phyloP scores from a whole-genome alignment of 2,113 vertebrate genomes.

The Phocoena sinus region DNA sequence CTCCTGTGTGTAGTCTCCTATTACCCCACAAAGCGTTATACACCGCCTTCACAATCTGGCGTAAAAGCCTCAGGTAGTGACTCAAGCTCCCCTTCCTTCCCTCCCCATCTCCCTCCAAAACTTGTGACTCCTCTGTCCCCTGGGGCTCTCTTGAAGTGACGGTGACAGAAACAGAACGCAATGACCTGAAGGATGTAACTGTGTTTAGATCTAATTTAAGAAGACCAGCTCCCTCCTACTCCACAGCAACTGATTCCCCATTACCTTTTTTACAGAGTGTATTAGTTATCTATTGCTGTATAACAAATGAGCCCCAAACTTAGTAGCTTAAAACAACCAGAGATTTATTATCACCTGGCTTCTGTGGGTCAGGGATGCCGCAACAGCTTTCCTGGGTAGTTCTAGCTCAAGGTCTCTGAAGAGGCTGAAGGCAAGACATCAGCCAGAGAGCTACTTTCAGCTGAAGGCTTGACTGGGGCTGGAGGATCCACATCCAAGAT shows the following conservation, averaged over 20 bases:
- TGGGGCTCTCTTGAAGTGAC: background rate
- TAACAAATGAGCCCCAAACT: background rate
- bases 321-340: background rate
- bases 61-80: background rate
- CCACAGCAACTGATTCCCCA: background rate
- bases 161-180: background rate
- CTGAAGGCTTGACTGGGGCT: background rate
- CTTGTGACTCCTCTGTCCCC: background rate
- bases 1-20: background rate
- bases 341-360: background rate
- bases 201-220: background rate
- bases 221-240: background rate
- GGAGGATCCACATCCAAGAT: background rate
- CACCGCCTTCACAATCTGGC: background rate
- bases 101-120: background rate
- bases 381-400: background rate
- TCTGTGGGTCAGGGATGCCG: background rate
- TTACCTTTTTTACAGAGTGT: background rate
- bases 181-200: background rate
- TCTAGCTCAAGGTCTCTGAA: background rate
- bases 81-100: background rate
- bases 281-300: background rate
- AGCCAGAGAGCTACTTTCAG: background rate
- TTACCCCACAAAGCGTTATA: background rate
- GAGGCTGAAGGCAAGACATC: background rate